These are phyloP conservation scores for Psittacula cyanocephala DNA, from an alignment of 2,113 vertebrate species.

Conservation along the genomic window DNA sequence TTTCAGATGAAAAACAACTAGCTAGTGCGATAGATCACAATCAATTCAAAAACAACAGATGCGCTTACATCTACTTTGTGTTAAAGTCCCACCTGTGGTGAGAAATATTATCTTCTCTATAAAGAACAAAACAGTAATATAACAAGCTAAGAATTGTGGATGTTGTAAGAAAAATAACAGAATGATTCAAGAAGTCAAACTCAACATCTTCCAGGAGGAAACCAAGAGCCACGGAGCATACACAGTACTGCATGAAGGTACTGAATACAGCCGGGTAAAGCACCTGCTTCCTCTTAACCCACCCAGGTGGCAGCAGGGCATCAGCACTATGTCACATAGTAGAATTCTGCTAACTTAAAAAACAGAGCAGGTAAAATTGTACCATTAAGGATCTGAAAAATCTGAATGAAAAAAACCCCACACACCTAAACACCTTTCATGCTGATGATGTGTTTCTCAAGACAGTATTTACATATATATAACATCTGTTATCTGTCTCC, in stretches of 20 bases:
- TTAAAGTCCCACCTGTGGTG: neutral
- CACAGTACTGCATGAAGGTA: neutral
- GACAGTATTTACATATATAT: neutral
- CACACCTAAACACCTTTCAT: neutral
- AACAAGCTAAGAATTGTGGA: neutral
- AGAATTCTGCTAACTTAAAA: neutral
- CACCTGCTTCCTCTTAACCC: neutral
- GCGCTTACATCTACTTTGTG: neutral
- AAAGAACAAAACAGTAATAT: neutral
- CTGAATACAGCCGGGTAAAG: neutral
- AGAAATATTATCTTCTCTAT: neutral
- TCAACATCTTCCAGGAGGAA: neutral
- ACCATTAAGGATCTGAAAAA: neutral
- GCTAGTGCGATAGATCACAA: neutral
- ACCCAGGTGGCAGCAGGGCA: neutral
- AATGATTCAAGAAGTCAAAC: neutral
- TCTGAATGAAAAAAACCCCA: neutral
- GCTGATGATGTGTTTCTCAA: neutral
- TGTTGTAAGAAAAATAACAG: neutral
- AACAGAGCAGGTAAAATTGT: neutral
- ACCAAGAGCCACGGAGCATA: neutral
- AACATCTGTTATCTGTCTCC: neutral
- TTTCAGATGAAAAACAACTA: neutral
- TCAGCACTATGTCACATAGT: rapidly evolving
- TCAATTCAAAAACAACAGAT: neutral